Percentiles rank a stretch among this genome's conserved stretches.
Evolutionary conservation across 2,113 vertebrate genomes (phyloP).

Genomic region (Sialia sialis): DNA sequence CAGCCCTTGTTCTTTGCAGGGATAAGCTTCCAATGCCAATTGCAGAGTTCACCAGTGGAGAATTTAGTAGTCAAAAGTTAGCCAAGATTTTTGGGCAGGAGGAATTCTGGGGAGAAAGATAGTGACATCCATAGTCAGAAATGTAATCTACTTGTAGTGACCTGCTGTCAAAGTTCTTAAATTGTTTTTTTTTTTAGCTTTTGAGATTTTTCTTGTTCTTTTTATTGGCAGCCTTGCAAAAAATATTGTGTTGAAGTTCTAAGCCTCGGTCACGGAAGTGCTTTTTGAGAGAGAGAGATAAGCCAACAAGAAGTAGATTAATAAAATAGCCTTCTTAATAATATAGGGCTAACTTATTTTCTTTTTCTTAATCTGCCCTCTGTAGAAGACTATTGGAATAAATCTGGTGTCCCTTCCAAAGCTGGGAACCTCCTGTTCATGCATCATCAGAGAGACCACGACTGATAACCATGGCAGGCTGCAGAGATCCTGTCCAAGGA

Average conservation of each 20-base stretch:
- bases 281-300: not conserved
- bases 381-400: not conserved
- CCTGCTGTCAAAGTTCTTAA: not conserved
- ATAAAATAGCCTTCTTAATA: not conserved
- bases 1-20: not conserved
- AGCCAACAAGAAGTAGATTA: not conserved
- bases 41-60: not conserved
- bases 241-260: not conserved
- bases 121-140: not conserved
- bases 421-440: not conserved
- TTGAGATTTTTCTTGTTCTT: not conserved
- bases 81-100: not conserved
- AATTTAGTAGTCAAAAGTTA: not conserved
- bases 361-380: not conserved
- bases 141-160: not conserved
- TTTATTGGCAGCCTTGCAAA: not conserved
- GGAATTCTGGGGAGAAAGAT: not conserved
- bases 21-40: not conserved
- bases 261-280: not conserved
- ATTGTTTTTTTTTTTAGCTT: not conserved
- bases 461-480: not conserved
- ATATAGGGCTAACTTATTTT: not conserved
- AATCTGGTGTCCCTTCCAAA: not conserved
- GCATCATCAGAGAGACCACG: not conserved
- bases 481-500: not conserved